Base-by-base conservation (phyloP, 2,113 vertebrate species). In the Turnix velox region DNA sequence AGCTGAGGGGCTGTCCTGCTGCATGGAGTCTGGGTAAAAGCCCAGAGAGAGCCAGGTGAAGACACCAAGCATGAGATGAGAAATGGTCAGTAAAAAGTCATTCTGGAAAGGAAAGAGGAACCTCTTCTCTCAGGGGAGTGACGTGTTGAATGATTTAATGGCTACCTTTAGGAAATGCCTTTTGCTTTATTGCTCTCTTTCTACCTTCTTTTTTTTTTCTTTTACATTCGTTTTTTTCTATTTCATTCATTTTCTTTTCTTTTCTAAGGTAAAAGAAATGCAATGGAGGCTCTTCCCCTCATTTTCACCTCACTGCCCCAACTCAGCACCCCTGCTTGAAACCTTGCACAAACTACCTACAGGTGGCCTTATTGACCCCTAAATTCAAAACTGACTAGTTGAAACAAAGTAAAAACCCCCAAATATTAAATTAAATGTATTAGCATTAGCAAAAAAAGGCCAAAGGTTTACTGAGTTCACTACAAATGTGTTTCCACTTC, bases 121-220 rank as follows among this genome's bases (percentile, higher is more conserved):
- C 96, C 62, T 20, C 63, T 86, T 40, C 71, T 96, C 97, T 92
- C 92, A 0, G 13, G 94, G 93, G 98, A 94, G 82, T 61, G 15
- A 79, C 5, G 91, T 95, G 97, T 54, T 96, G 97, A 97, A 97
- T 98, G 98, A 98, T 98, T 98, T 98, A 98, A 97, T 96, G 95
- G 97, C 96, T 97, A 97, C 98, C 97, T 98, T 84, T 96, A 98
- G 98, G 98, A 98, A 98, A 98, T 97, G 92, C 94, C 93, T 98
- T 97, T 91, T 96, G 95, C 96, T 97, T 97, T 98, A 98, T 97
- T 96, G 94, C 94, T 96, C n/a, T 89, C 48, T 31, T 93, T 88
- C 72, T 71, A 58, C 40, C 4, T 39, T n/a, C 95, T 89, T 65
- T 33, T 51, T 43, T 12, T 69, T 61, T 45, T 83, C 76, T 85